Evolutionary conservation across 2,113 vertebrate genomes (phyloP).

Genomic region (Misgurnus mizolepis): DNA sequence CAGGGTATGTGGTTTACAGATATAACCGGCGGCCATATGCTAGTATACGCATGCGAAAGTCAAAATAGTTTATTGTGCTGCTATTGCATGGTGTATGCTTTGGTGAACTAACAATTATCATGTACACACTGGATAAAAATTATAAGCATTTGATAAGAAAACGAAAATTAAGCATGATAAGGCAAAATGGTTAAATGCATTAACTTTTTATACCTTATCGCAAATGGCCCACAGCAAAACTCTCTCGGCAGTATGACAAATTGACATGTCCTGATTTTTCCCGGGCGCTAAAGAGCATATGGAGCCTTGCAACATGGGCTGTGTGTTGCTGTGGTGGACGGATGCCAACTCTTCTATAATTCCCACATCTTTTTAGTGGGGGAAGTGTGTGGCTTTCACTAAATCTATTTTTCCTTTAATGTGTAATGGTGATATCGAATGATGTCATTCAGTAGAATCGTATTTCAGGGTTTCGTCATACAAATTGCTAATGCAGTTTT

Average conservation of each 20-base stretch:
- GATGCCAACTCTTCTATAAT: constrained; percentile 14
- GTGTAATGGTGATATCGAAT: neutral
- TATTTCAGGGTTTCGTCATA: neutral
- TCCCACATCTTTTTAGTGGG: neutral
- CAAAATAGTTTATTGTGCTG: neutral
- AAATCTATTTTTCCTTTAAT: neutral
- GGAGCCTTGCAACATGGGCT: constrained; percentile 11
- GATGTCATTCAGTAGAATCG: neutral
- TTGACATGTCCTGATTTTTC: neutral
- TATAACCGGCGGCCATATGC: neutral
- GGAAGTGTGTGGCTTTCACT: neutral
- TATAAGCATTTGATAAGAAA: neutral
- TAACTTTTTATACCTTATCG: constrained; percentile 1
- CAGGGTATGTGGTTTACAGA: neutral
- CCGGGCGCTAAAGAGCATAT: neutral
- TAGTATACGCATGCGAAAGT: neutral
- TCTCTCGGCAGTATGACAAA: neutral
- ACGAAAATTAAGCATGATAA: neutral
- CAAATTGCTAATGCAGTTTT: neutral
- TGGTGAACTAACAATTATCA: neutral
- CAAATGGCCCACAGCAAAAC: neutral
- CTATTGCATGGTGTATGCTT: neutral
- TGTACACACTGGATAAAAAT: neutral
- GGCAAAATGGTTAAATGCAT: neutral
- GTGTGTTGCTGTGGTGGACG: constrained; percentile 9